These are phyloP conservation scores for Neoscelio sp. DNA, from an alignment of 2,888 invertebrate genomes.

Conservation along the genomic window DNA sequence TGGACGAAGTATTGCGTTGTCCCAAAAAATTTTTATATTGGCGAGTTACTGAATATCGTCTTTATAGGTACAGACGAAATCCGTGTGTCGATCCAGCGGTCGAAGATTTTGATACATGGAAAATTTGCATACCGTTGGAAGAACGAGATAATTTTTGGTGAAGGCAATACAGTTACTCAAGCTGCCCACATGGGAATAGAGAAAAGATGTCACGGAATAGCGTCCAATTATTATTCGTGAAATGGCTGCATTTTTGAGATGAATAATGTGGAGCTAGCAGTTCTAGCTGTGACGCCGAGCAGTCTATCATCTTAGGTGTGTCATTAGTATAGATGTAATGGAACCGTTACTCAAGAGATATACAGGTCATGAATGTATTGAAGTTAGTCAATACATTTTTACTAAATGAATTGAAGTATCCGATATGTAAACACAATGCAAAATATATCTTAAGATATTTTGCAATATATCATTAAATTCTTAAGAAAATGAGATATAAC, in stretches of 20 bases:
- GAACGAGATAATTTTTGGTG: conserved; percentile 29
- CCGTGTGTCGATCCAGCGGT: not conserved
- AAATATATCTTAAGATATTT: no score
- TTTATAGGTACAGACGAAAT: no score
- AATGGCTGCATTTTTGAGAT: conserved; percentile 2
- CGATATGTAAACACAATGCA: no score
- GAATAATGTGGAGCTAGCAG: not conserved
- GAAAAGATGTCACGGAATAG: conserved; percentile 13
- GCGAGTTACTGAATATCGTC: no score
- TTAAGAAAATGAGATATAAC: not conserved
- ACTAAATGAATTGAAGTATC: conserved; percentile 1
- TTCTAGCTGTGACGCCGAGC: not conserved
- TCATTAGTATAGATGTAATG: conserved; percentile 13
- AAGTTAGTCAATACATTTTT: not conserved
- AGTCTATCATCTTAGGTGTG: conserved; percentile 1
- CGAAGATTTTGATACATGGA: no score
- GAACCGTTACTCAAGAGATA: not conserved
- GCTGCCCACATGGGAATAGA: conserved; percentile 2
- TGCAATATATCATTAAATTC: not conserved
- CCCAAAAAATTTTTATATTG: no score
- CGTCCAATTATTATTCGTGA: conserved; percentile 25
- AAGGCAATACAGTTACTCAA: not conserved
- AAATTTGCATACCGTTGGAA: conserved; percentile 60
- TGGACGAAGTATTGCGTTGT: no score
- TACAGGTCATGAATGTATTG: not conserved